These are phyloP conservation scores for Rhodophaea formosa DNA, from an alignment of 2,888 invertebrate species.

Conservation along the genomic window DNA sequence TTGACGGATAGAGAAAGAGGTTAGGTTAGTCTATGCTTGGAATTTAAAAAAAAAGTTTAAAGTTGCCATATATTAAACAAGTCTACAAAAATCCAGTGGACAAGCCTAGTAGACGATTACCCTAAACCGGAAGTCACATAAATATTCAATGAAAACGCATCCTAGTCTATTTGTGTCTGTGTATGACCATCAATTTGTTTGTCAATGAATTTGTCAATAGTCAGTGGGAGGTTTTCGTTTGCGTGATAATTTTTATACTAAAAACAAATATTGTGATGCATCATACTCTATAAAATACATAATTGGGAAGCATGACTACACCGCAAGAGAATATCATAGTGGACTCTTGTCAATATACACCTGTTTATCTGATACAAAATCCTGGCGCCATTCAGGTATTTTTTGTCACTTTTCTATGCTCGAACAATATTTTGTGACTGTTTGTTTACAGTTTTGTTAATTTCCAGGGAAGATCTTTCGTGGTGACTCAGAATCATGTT, in stretches of 20 bases:
- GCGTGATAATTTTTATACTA: slow-evolving; percentile 15
- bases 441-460: slow-evolving; percentile 26
- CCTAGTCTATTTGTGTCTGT: neutral
- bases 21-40: slow-evolving; percentile 52
- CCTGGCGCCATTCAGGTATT: slow-evolving; percentile 68
- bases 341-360: slow-evolving; percentile 71
- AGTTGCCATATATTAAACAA: slow-evolving; percentile 14
- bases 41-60: slow-evolving; percentile 19
- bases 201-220: slow-evolving; percentile 32
- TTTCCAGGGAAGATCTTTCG: slow-evolving; percentile 63
- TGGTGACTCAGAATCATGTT: slow-evolving; percentile 51
- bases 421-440: slow-evolving; percentile 25
- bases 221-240: slow-evolving; percentile 18
- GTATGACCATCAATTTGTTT: slow-evolving; percentile 14
- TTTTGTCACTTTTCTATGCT: slow-evolving; percentile 34
- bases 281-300: slow-evolving; percentile 34
- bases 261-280: slow-evolving; percentile 39
- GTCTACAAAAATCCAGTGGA: neutral
- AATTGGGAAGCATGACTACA: slow-evolving; percentile 55
- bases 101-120: neutral
- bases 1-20: slow-evolving; percentile 73
- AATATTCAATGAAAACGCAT: slow-evolving; percentile 3
- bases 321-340: slow-evolving; percentile 60
- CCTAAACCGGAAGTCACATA: neutral
- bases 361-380: slow-evolving; percentile 70